A percentile compares a stretch with the other conserved stretches of the same genome.
These are phyloP conservation scores for Piscicola geometra DNA, from an alignment of 2,888 invertebrate species.

Conservation along the genomic window DNA sequence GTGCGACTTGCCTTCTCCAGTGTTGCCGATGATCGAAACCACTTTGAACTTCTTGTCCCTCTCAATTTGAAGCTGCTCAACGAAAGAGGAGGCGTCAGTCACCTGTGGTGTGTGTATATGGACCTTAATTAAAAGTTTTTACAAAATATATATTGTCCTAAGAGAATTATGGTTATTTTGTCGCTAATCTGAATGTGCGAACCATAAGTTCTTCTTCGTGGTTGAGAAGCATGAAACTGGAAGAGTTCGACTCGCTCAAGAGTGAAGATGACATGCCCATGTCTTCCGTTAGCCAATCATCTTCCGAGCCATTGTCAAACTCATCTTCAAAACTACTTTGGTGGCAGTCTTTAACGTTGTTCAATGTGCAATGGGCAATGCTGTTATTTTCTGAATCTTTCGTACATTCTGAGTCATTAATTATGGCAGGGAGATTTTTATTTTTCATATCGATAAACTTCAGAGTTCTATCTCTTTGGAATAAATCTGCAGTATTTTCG, in stretches of 20 bases:
- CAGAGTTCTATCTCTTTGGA: too few relatives aligned
- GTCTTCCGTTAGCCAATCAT: not conserved
- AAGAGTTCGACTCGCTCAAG: not conserved
- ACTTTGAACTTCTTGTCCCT: slow-evolving; percentile 62
- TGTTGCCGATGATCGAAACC: slow-evolving; percentile 77
- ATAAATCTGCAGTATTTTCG: too few relatives aligned
- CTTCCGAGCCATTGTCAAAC: not conserved
- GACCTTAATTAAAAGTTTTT: not conserved
- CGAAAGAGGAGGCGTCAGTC: not conserved
- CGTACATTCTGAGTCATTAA: too few relatives aligned
- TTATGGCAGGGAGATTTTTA: too few relatives aligned
- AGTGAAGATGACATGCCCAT: slow-evolving; percentile 2
- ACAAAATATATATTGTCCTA: not conserved
- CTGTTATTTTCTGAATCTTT: too few relatives aligned
- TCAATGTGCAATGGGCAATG: too few relatives aligned
- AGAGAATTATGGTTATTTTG: too few relatives aligned
- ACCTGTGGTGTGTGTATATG: not conserved
- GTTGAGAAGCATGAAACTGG: slow-evolving; percentile 13
- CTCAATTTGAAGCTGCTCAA: slow-evolving; percentile 34
- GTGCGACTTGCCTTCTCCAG: slow-evolving; percentile 76
- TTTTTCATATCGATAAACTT: too few relatives aligned
- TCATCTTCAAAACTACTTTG: too few relatives aligned
- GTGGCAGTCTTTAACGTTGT: too few relatives aligned
- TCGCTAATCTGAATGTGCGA: too few relatives aligned
- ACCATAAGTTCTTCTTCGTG: not conserved